Evolutionary conservation across 2,888 invertebrate species (phyloP), one percentile per base, ranked within the genome.

Genomic region (Cepaea hortensis): DNA sequence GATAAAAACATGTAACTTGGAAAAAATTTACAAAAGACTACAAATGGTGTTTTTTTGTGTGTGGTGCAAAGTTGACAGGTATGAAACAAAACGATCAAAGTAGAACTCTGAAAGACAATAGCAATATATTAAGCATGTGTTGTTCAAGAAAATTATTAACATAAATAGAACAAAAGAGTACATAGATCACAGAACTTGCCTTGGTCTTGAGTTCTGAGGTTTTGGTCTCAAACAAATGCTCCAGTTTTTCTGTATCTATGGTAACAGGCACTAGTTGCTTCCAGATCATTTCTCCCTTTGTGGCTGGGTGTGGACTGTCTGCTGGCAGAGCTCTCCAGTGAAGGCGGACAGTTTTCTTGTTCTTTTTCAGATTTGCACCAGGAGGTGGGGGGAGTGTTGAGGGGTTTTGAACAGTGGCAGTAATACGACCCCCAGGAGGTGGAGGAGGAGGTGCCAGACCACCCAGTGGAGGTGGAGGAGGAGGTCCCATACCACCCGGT

Each of bases 181-280:
- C 46, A 70, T 7, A 50, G 50, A 68, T 50, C 35, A 35, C 35
- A 3, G 85, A 48, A 85, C 95, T 95, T 95, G 98, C 98, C 97
- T 99, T 99, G 90, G 97, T 97, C 92, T 98, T 96, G 92, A 98
- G 95, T 95, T 99, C 99, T 95, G 98, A 98, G 90, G 98, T 97
- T 93, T 98, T 96, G 65, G 98, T 98, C 95, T 99, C 99, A 95
- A 99, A 99, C 88, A 99, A 96, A 95, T 98, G 98, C 94, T 99
- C 98, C 92, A 99, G 95, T 95, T 98, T 98, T 92, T 97, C 97
- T 11, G 97, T 97, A 94, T 99, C 99, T 55, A 99, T 96, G 85
- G 96, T 96, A 9, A 99, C 96, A 61, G 97, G 96, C 72, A 92
- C 89, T 73, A 94, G 88, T 86, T 93, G 91, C 83, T 91, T 93